Conservation (phyloP, 2,113 vertebrate species). For the Heptranchias perlo region DNA sequence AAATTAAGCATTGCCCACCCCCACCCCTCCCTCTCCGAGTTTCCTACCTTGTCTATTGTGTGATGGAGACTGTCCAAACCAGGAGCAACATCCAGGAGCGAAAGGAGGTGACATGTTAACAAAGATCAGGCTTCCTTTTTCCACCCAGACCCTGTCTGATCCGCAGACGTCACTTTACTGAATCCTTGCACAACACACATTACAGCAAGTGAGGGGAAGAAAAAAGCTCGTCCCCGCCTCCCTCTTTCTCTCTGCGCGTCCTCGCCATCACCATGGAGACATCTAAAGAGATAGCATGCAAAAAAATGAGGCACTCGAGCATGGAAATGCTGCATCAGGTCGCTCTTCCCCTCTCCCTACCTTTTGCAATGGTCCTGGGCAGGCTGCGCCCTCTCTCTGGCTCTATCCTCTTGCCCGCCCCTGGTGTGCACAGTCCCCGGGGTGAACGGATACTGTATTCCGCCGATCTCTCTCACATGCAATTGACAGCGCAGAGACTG, state of each 20-base stretch:
- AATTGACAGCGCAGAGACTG: neutral
- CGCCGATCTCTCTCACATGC: neutral
- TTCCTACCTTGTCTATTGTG: neutral
- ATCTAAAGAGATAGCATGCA: conserved; percentile 11
- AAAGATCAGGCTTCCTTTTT: neutral
- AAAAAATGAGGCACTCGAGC: too few relatives aligned
- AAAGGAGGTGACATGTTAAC: conserved; percentile 28
- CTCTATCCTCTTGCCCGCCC: neutral
- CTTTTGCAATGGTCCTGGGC: neutral
- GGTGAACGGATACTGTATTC: neutral
- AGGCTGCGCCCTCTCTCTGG: neutral
- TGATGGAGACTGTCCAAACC: conserved; percentile 6
- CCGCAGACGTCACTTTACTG: conserved; percentile 19
- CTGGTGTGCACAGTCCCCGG: neutral
- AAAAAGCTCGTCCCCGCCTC: conserved; percentile 33
- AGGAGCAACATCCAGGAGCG: neutral
- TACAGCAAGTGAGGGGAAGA: neutral
- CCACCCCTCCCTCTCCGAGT: neutral
- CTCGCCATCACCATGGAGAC: conserved; percentile 35
- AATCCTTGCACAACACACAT: conserved; percentile 3
- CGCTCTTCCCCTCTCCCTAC: neutral
- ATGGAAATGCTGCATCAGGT: neutral
- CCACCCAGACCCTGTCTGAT: conserved; percentile 21
- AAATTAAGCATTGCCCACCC: neutral
- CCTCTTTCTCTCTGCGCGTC: conserved; percentile 28